Base-by-base conservation (phyloP, 2,888 invertebrate species). In the Drosophila mettleri region DNA sequence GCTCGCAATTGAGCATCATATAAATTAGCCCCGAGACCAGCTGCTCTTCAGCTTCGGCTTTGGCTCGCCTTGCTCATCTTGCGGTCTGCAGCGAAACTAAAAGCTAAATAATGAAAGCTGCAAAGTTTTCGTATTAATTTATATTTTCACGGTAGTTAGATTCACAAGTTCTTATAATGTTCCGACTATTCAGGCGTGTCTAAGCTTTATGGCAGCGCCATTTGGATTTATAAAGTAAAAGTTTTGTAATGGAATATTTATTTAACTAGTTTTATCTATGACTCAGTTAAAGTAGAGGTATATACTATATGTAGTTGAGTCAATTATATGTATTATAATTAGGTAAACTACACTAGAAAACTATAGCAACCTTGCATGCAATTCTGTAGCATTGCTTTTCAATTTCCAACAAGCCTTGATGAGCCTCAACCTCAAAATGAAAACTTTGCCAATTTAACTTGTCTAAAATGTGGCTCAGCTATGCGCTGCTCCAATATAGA, bases 71-170 rank as follows among this genome's bases (percentile, higher is more conserved):
- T 27, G 39, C 59, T n/a, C 29, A 18, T 14, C 9, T 39, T 24
- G 20, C 38, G 48, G 33, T 53, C 20, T 20, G 46, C 18, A 14
- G 16, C 46, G 29, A 12, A 60, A 45, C 34, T 38, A 18, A 49
- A 33, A 71, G 34, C 49, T 16, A 43, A 53, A 46, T 27, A 57
- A 20, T 34, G 41, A 38, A 18, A 38, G 36, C 20, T 0, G 1
- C n/a, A 24, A 68, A 68, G 29, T 67, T 66, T 34, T 18, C 36
- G 38, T 72, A 73, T 72, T 71, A 66, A 73, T 73, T 59, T 33
- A 20, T 27, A 24, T 46, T 46, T 14, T 16, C 22, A 16, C 27
- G 22, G 16, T 29, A 45, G 12, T 12, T 29, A 12, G 16, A 45
- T 16, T 2, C 45, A 16, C 6, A 45, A 45, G 27, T 29, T 45